phyloP scores from a whole-genome alignment of 1,140 invertebrate species.

The Drosophila ironensis region DNA sequence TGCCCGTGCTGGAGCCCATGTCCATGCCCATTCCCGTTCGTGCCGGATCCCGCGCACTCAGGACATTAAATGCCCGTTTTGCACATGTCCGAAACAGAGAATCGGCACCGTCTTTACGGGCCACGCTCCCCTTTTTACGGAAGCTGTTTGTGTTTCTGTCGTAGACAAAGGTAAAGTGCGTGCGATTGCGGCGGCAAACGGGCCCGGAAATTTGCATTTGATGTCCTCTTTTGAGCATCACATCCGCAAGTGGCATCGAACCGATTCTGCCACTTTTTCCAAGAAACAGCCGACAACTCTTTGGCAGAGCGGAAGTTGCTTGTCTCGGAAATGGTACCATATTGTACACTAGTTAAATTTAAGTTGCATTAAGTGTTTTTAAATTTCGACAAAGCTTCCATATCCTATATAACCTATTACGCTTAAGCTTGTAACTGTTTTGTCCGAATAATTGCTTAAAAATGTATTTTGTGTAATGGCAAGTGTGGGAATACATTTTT shows the following conservation, averaged over 20 bases:
- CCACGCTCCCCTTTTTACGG: constrained; percentile 11
- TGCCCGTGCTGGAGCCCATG: no score
- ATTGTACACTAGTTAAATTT: no score
- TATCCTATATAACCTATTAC: no score
- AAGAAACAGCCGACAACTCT: not conserved
- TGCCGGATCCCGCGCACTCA: no score
- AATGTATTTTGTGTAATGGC: no score
- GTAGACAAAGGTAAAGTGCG: constrained; percentile 65
- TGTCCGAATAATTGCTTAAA: no score
- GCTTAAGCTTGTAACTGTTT: no score
- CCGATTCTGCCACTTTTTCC: not conserved
- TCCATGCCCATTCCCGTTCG: no score
- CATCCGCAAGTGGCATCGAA: constrained; percentile 2
- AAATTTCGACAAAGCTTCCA: no score
- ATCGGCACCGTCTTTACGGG: constrained; percentile 26
- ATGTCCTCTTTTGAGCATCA: constrained; percentile 32
- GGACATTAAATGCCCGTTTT: constrained; percentile 69
- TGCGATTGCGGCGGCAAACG: constrained; percentile 8
- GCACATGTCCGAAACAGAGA: constrained; percentile 74
- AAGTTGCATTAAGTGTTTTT: no score
- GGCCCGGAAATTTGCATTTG: constrained; percentile 46
- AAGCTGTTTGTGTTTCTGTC: constrained; percentile 23
- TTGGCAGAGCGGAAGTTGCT: not conserved
- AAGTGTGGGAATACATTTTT: no score
- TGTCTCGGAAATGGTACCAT: not conserved